A percentile compares a stretch with the other conserved stretches of the same genome.
Conservation (phyloP, 2,797 vertebrate species). For the Caiman crocodilus region DNA sequence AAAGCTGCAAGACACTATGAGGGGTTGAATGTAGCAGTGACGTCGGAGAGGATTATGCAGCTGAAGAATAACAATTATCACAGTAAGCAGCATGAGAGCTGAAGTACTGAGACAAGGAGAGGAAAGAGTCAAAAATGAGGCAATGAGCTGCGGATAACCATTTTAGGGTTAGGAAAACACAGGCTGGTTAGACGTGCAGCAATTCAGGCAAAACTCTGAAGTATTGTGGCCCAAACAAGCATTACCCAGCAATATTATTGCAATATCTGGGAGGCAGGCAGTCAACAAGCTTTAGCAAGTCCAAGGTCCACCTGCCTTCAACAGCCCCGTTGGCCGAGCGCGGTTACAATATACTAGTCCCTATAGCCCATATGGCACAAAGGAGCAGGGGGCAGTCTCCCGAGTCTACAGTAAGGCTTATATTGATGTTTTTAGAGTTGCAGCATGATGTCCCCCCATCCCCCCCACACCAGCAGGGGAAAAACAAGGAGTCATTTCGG, state of each 20-base stretch:
- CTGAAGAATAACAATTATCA: neutral
- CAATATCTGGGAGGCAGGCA: neutral
- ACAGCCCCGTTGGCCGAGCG: no score
- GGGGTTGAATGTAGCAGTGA: neutral
- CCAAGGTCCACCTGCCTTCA: no score
- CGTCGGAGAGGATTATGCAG: neutral
- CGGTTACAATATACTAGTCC: no score
- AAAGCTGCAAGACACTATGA: rapidly evolving
- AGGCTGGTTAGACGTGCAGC: neutral
- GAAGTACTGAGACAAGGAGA: neutral
- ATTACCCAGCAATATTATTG: neutral
- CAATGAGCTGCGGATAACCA: neutral
- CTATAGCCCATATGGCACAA: no score
- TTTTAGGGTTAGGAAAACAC: neutral
- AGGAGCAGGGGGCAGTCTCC: no score
- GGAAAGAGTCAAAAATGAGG: neutral
- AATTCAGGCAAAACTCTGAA: neutral
- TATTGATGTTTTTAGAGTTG: no score
- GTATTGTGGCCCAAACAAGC: neutral
- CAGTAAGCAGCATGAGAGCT: neutral
- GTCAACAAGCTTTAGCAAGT: neutral
- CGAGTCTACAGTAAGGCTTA: no score
- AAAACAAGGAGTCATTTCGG: no score
- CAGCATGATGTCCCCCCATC: no score
- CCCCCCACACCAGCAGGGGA: no score